phyloP scores from a whole-genome alignment of 2,888 invertebrate genomes.

The Dasypogon diadema region DNA sequence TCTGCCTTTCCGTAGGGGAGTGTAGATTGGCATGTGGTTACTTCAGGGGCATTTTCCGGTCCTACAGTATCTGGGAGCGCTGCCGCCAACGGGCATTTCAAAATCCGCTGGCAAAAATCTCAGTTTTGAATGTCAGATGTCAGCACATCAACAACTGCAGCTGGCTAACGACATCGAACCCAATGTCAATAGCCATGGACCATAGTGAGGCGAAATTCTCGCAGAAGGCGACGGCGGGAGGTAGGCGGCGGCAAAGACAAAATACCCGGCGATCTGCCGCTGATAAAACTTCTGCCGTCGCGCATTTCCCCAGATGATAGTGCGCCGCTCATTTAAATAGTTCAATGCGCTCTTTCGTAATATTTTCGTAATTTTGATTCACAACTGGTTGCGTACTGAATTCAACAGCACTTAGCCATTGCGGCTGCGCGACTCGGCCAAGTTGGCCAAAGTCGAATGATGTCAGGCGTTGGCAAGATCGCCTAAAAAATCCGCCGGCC shows the following conservation, averaged over 20 bases:
- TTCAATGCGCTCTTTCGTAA: conserved; percentile 55
- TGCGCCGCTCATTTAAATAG: conserved; percentile 41
- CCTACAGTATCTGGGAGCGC: not conserved
- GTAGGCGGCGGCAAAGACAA: not conserved
- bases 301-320: conserved; percentile 13
- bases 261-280: not conserved
- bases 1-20: not conserved
- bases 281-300: conserved; percentile 14
- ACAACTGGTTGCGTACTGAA: conserved; percentile 11
- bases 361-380: conserved; percentile 53
- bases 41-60: not conserved
- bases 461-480: not conserved
- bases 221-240: conserved; percentile 14
- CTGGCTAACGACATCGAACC: conserved; percentile 41
- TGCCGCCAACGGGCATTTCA: too few relatives aligned
- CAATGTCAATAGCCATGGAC: conserved; percentile 55
- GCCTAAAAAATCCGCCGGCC: not conserved
- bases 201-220: conserved; percentile 23
- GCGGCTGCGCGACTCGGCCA: not conserved
- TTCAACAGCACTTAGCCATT: conserved; percentile 9
- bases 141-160: not conserved
- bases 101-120: not conserved
- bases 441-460: not conserved
- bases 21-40: not conserved
- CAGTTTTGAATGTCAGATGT: conserved; percentile 19